Percentiles rank a stretch among this genome's conserved stretches.
phyloP scores from a whole-genome alignment of 2,797 vertebrate genomes.

The Hydrocynus forskahlii region DNA sequence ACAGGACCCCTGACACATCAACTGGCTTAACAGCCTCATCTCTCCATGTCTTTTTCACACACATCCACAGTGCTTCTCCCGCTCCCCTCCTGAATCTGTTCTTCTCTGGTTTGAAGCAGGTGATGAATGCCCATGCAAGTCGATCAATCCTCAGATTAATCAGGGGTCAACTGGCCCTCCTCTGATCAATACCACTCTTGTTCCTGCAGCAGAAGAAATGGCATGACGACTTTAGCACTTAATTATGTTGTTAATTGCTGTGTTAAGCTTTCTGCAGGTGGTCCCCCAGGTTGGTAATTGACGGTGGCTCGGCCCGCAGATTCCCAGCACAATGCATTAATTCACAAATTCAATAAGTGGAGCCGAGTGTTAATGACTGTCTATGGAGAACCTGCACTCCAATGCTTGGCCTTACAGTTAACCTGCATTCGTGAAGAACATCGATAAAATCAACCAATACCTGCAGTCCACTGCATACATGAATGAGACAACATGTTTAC shows the following conservation, averaged over 20 bases:
- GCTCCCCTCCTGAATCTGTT: constrained; percentile 45
- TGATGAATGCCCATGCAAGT: constrained; percentile 79
- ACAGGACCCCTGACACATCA: constrained; percentile 61
- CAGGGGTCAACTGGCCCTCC: constrained; percentile 78
- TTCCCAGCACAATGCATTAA: constrained; percentile 78
- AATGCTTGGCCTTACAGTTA: constrained; percentile 42
- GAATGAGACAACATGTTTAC: constrained; percentile 29
- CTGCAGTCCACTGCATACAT: constrained; percentile 20
- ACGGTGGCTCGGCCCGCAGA: constrained; percentile 78
- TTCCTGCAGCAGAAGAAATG: constrained; percentile 73
- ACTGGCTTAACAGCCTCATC: constrained; percentile 53
- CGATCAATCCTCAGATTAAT: constrained; percentile 81
- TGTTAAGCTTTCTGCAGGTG: constrained; percentile 81
- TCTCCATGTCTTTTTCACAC: constrained; percentile 22
- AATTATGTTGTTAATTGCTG: constrained; percentile 88
- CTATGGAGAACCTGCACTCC: constrained; percentile 26
- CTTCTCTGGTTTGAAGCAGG: constrained; percentile 58
- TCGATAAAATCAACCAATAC: constrained; percentile 26
- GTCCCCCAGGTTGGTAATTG: constrained; percentile 80
- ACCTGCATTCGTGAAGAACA: constrained; percentile 31
- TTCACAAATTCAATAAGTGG: constrained; percentile 78
- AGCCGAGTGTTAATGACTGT: constrained; percentile 58
- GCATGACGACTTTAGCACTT: constrained; percentile 80
- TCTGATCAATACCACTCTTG: constrained; percentile 80
- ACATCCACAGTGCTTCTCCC: constrained; percentile 10